Percentiles rank a stretch among this genome's conserved stretches.
These are phyloP conservation scores for Drosophila parvula DNA, from an alignment of 1,140 invertebrate species.

Conservation along the genomic window DNA sequence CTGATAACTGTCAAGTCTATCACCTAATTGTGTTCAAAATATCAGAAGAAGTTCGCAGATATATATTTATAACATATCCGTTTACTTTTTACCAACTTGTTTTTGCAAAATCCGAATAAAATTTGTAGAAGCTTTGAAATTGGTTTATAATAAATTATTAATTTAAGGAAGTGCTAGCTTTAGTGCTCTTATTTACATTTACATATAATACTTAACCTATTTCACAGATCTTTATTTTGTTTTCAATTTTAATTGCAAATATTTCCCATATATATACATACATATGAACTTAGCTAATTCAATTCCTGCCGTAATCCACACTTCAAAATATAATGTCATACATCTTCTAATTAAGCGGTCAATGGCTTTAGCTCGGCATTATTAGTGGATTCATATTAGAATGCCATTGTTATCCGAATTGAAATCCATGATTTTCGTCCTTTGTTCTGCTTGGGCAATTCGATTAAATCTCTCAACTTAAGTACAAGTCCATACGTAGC, in stretches of 20 bases:
- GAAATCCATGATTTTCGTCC: conserved; percentile 1
- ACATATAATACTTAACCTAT: no score
- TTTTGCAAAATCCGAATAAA: no score
- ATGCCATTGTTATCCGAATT: conserved; percentile 3
- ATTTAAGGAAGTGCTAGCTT: neutral
- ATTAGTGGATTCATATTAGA: neutral
- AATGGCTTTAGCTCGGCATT: neutral
- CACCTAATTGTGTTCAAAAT: neutral
- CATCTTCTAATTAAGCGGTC: conserved; percentile 2
- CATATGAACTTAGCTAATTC: neutral
- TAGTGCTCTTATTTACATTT: no score
- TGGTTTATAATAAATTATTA: neutral
- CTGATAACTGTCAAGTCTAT: neutral
- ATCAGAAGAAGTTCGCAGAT: neutral
- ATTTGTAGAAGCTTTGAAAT: no score
- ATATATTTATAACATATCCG: neutral
- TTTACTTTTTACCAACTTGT: no score
- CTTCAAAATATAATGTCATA: neutral
- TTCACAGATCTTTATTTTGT: neutral
- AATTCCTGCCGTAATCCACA: neutral
- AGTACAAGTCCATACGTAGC: neutral
- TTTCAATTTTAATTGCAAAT: neutral
- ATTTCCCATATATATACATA: neutral
- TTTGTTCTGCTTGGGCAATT: conserved; percentile 11
- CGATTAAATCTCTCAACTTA: conserved; percentile 2